Evolutionary conservation across 2,113 vertebrate genomes (phyloP).

Genomic region (Elanoides forficatus): DNA sequence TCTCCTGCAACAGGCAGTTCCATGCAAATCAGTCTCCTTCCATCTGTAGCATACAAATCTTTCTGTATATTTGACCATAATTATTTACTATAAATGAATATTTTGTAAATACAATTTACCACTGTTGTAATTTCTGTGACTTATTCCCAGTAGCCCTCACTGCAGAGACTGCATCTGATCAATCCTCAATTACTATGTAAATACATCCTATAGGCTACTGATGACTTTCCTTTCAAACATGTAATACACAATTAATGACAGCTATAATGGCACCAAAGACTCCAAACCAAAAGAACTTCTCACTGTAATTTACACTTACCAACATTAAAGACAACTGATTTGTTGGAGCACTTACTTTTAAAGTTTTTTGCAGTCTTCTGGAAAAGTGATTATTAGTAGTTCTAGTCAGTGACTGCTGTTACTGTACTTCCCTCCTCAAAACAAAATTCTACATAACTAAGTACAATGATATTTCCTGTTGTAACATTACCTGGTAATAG

Average conservation of each 20-base stretch:
- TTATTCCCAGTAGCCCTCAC: constrained; percentile 20
- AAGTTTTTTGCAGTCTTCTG: neutral
- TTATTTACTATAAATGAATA: constrained; percentile 31
- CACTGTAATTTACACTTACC: constrained; percentile 4
- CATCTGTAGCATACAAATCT: neutral
- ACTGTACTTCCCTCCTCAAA: neutral
- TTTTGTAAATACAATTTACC: constrained; percentile 56
- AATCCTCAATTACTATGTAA: constrained; percentile 63
- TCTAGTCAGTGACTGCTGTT: neutral
- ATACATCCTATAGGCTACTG: constrained; percentile 38
- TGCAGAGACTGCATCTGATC: constrained; percentile 51
- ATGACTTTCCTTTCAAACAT: constrained; percentile 40
- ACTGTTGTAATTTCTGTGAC: neutral
- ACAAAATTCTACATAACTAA: neutral
- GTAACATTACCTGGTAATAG: neutral
- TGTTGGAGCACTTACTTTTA: neutral
- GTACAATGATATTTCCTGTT: neutral
- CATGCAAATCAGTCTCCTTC: neutral
- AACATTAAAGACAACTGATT: neutral
- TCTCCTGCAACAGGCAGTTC: neutral
- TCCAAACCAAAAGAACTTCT: constrained; percentile 15
- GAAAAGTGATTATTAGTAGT: neutral
- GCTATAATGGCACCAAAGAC: constrained; percentile 22
- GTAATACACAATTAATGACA: constrained; percentile 55
- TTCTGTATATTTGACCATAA: neutral